A percentile compares a stretch with the other conserved stretches of the same genome.
Evolutionary conservation across 2,888 invertebrate species (phyloP).

Genomic region (Patella caerulea): DNA sequence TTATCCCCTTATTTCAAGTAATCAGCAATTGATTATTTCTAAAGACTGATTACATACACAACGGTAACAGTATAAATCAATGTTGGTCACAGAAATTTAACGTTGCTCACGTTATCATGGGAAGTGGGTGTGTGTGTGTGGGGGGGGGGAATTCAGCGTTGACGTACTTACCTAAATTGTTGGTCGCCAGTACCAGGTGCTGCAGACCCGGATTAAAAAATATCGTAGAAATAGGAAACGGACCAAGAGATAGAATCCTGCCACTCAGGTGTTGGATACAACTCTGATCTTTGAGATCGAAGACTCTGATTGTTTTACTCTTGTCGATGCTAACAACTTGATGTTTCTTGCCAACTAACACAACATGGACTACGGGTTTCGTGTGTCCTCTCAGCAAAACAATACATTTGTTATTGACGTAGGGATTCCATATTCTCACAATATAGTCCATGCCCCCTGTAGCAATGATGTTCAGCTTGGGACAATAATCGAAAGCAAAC

Average conservation of each 20-base stretch:
- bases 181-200: constrained; percentile 51
- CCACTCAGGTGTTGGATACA: constrained; percentile 78
- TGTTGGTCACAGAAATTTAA: too few relatives aligned
- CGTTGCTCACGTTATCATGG: too few relatives aligned
- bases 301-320: constrained; percentile 83
- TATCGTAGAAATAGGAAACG: constrained; percentile 44
- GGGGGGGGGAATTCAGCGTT: background rate
- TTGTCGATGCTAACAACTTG: constrained; percentile 82
- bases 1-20: too few relatives aligned
- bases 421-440: constrained; percentile 86
- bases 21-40: too few relatives aligned
- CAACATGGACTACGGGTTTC: constrained; percentile 77
- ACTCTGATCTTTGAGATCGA: constrained; percentile 79
- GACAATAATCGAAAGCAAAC: constrained; percentile 69
- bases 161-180: constrained; percentile 34
- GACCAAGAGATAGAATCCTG: constrained; percentile 48
- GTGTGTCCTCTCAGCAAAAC: constrained; percentile 75
- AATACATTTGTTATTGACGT: constrained; percentile 80
- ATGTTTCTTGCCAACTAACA: constrained; percentile 79
- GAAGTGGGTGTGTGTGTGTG: too few relatives aligned
- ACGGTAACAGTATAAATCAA: too few relatives aligned
- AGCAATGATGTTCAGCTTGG: constrained; percentile 60
- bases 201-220: constrained; percentile 48
- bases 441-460: constrained; percentile 83
- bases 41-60: too few relatives aligned